Evolutionary conservation across 2,113 vertebrate species (phyloP), one percentile per base, ranked within the genome.

Genomic region (Numenius arquata): DNA sequence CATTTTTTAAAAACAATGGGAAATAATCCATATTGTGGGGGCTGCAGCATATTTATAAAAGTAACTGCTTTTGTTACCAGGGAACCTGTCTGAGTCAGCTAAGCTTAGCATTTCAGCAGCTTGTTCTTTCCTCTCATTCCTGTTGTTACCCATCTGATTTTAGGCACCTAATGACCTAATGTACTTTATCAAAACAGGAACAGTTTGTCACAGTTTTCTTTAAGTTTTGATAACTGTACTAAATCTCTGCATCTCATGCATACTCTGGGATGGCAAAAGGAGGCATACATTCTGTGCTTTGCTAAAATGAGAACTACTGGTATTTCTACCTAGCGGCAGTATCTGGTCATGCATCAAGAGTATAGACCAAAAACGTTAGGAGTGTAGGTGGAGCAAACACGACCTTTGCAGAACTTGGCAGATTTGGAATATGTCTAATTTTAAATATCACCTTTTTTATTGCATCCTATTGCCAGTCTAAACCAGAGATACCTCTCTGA

Each of bases 81-180:
- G 95, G 63, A 98, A 97, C 97, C 94, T 97, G 71, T 97, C 94
- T 97, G 97, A 98, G 95, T 98, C 95, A 97, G 85, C 94, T 95
- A 95, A 95, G 90, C 73, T 96, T 96, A 94, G 78, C 95, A 79
- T 96, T 96, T 94, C 81, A 97, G 97, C 94, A 96, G 93, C 89
- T 96, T 97, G 95, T 97, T 98, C 93, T 97, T 94, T 83, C 87
- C 80, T 89, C 94, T 74, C 61, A 2, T 89, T 88, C 26, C 90
- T 93, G 80, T 91, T 94, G 91, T 93, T 92, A 92, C 90, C 95
- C 93, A 95, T 97, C 95, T 95, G 94, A 98, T 97, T 98, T 96
- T 96, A 92, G 72, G 68, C 95, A 89, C 88, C 79, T 91, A 94
- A 94, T 94, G 89, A 95, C 95, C 94, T 95, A 93, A 95, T 79